These are phyloP conservation scores for Watsonalla cultraria DNA, from an alignment of 2,888 invertebrate genomes.

Conservation along the genomic window DNA sequence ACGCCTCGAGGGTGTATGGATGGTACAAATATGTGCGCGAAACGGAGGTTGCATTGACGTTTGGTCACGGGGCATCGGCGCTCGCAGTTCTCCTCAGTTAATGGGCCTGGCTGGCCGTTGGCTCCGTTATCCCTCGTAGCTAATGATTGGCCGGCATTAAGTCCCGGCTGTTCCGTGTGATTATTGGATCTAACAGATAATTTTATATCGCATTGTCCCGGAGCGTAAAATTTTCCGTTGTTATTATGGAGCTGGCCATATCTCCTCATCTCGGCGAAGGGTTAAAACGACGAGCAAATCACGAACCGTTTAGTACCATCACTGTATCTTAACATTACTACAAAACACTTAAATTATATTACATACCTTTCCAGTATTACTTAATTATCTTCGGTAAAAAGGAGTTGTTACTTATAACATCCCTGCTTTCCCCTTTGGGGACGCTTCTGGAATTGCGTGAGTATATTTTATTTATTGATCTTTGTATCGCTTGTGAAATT, in stretches of 20 bases:
- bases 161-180: constrained; percentile 74
- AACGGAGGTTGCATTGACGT: constrained; percentile 69
- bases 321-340: constrained; percentile 3
- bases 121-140: constrained; percentile 77
- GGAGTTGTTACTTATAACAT: too few species aligned
- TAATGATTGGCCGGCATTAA: constrained; percentile 79
- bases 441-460: too few species aligned
- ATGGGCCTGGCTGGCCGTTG: constrained; percentile 61
- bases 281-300: constrained; percentile 44
- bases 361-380: too few species aligned
- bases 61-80: constrained; percentile 71
- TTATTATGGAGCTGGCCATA: constrained; percentile 59
- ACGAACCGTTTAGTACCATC: constrained; percentile 42
- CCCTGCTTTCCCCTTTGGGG: too few species aligned
- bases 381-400: too few species aligned
- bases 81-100: constrained; percentile 42
- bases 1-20: constrained; percentile 56
- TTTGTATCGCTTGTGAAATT: too few species aligned
- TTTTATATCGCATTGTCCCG: constrained; percentile 78
- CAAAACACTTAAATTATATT: neutral
- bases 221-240: constrained; percentile 78
- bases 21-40: constrained; percentile 44
- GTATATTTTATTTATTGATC: too few species aligned
- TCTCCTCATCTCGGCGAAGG: constrained; percentile 46
- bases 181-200: constrained; percentile 79